Percentiles rank a stretch among this genome's conserved stretches.
Conservation (phyloP, 2,797 vertebrate genomes). For the Buceros bicornis region DNA sequence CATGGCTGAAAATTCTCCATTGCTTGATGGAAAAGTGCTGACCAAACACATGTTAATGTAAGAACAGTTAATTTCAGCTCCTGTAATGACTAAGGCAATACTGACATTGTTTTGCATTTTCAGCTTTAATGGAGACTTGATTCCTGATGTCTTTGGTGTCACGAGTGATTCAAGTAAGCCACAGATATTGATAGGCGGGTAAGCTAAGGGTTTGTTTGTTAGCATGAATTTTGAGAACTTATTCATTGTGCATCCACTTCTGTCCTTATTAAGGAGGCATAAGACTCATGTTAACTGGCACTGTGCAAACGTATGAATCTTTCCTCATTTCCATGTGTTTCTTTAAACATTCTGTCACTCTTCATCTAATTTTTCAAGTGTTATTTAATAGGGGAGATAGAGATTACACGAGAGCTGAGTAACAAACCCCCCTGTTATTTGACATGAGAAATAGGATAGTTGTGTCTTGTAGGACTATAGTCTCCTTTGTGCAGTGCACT, state of each 20-base stretch:
- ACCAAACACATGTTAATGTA: neutral
- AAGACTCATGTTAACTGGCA: neutral
- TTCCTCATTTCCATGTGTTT: neutral
- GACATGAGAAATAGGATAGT: neutral
- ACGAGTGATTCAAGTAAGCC: slow-evolving; percentile 70
- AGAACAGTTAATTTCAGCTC: neutral
- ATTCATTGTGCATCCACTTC: neutral
- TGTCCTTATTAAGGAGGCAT: neutral
- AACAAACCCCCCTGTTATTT: neutral
- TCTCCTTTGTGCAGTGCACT: neutral
- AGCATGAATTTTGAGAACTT: neutral
- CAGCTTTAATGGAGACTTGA: slow-evolving; percentile 97
- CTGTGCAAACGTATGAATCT: neutral
- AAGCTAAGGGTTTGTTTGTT: slow-evolving; percentile 49
- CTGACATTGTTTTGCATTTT: slow-evolving; percentile 46
- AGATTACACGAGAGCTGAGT: neutral
- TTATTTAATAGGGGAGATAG: neutral
- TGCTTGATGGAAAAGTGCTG: neutral
- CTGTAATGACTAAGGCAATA: neutral
- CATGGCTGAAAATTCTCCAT: neutral
- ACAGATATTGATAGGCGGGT: slow-evolving; percentile 87
- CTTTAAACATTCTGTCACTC: neutral
- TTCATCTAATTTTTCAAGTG: neutral
- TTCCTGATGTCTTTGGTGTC: slow-evolving; percentile 93
- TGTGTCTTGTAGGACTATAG: neutral